Evolutionary conservation across 2,888 invertebrate genomes (phyloP).

Genomic region (Conops quadrifasciatus): DNA sequence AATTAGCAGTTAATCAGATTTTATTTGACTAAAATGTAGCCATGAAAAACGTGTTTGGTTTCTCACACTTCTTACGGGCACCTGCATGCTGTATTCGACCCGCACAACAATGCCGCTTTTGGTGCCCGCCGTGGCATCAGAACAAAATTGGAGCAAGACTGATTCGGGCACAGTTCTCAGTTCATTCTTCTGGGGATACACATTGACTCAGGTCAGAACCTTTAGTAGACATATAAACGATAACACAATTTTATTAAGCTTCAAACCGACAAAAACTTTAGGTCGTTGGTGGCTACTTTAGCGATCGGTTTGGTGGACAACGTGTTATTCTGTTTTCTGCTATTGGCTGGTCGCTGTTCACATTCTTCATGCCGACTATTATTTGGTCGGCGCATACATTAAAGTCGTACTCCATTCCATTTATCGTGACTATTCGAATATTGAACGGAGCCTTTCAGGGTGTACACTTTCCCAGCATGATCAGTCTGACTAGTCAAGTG

Average conservation of each 20-base stretch:
- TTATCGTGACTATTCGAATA: constrained; percentile 70
- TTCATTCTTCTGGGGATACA: constrained; percentile 80
- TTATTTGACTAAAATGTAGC: background rate
- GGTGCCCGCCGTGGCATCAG: constrained; percentile 71
- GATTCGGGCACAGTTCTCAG: constrained; percentile 76
- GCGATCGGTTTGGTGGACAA: constrained; percentile 73
- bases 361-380: constrained; percentile 69
- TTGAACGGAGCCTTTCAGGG: constrained; percentile 74
- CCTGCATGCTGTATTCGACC: constrained; percentile 73
- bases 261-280: constrained; percentile 40
- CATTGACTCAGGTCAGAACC: constrained; percentile 68
- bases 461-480: constrained; percentile 76
- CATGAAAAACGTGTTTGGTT: constrained; percentile 71
- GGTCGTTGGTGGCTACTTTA: constrained; percentile 69
- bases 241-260: background rate
- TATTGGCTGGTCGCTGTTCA: constrained; percentile 69
- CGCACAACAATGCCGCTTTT: constrained; percentile 74
- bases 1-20: background rate
- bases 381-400: constrained; percentile 63
- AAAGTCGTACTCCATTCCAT: constrained; percentile 65
- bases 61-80: constrained; percentile 70
- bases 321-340: constrained; percentile 72
- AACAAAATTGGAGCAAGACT: constrained; percentile 74
- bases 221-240: background rate
- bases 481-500: constrained; percentile 71